Base-by-base conservation (phyloP, 2,113 vertebrate species). In the Centropus unirufus region DNA sequence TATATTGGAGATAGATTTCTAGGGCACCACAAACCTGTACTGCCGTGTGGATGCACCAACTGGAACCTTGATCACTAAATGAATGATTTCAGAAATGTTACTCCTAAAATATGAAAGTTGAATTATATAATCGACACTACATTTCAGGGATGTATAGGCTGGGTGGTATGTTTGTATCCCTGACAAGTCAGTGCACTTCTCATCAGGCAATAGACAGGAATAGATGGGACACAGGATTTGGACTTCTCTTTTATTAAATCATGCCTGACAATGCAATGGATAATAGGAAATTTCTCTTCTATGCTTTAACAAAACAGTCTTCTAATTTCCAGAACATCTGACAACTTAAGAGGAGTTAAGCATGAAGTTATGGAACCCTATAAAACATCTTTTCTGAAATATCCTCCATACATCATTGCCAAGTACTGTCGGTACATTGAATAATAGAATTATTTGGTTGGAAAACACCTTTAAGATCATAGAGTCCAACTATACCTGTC, bases 161-260 rank as follows among this genome's bases (percentile, higher is more conserved):
- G 21, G 12, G 32, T 4, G 40, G 0, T 16, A 14, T 14, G 6
- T 40, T 67, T 5, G 5, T 15, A 5, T 30, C 8, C 12, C 57
- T 82, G 40, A 82, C 58, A 88, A 78, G 12, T 21, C 12, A 52
- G 32, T 36, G 15, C 1, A 8, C 1, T 3, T 9, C 14, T 78
- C 63, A 40, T 36, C 39, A 72, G 12, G 8, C 1, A 4, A 14
- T 76, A 67, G 8, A 34, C 30, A 69, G 9, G 21, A 86, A n/a
- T 10, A 90, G 75, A 40, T 0, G 4, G 10, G 20, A 26, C 7
- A 14, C 1, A 42, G 1, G 3, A 14, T 36, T 78, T 72, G 3
- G 22, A 13, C 6, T 79, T 79, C 14, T 70, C 6, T 58, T 63
- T 63, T 5, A 3, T 40, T 82, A 79, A 72, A 2, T 55, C 17